These are phyloP conservation scores for Trinectes maculatus DNA, from an alignment of 2,113 vertebrate genomes.

Conservation along the genomic window DNA sequence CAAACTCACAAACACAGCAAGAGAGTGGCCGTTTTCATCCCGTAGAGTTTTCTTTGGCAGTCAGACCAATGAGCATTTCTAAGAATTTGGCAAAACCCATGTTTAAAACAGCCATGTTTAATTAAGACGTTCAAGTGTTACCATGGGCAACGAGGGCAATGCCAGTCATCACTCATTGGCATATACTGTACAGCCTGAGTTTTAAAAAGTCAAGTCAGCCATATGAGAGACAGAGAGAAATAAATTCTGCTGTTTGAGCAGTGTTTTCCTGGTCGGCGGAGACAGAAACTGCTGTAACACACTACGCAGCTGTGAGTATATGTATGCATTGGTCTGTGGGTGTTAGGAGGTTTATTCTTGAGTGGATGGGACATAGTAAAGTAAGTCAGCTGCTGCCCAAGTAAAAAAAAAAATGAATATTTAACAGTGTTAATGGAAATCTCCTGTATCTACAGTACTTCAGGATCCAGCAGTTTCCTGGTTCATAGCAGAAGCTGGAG, in stretches of 20 bases:
- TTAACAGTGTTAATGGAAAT: constrained; percentile 60
- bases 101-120: constrained; percentile 67
- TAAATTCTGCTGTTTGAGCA: not conserved
- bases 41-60: constrained; percentile 62
- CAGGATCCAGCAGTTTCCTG: constrained; percentile 4
- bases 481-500: constrained; percentile 4
- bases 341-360: constrained; percentile 26
- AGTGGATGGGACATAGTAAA: constrained; percentile 21
- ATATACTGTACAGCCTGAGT: no score
- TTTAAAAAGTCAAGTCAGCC: not conserved
- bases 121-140: constrained; percentile 63
- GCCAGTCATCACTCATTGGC: no score
- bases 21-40: constrained; percentile 19
- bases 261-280: not conserved
- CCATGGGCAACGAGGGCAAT: constrained; percentile 41
- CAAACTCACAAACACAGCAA: constrained; percentile 4
- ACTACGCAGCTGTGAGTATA: not conserved
- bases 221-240: not conserved
- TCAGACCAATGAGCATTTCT: constrained; percentile 48
- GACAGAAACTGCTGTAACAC: not conserved
- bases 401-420: constrained; percentile 47
- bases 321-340: not conserved
- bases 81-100: constrained; percentile 65
- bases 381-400: not conserved
- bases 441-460: constrained; percentile 33